A percentile compares a stretch with the other conserved stretches of the same genome.
Conservation (phyloP, 2,113 vertebrate species). For the Bubalus kerabau region DNA sequence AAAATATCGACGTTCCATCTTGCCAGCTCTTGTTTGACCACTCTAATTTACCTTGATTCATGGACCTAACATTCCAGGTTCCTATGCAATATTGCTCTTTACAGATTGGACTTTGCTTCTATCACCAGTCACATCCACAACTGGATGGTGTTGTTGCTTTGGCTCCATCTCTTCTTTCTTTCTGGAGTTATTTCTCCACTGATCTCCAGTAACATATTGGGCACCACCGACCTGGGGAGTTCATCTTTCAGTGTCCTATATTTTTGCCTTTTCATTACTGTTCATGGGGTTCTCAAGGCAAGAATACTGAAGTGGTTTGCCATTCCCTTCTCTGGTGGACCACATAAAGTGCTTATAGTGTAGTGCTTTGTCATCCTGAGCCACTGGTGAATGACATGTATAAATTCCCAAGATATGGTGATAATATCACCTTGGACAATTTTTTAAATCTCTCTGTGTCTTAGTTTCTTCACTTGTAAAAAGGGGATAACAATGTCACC, state of each 20-base stretch:
- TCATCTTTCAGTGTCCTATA: neutral
- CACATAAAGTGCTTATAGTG: neutral
- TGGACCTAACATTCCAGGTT: neutral
- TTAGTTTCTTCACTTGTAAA: neutral
- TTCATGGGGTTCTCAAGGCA: neutral
- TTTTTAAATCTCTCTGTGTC: neutral
- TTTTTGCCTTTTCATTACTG: neutral
- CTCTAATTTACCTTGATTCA: neutral
- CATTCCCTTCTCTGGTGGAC: neutral
- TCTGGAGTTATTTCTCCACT: neutral
- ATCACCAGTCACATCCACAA: neutral
- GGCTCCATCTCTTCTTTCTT: neutral
- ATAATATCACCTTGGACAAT: neutral
- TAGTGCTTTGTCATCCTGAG: neutral
- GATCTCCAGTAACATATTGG: neutral
- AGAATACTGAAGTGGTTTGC: neutral
- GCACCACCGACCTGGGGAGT: neutral
- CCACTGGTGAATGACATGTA: neutral
- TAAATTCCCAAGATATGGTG: neutral
- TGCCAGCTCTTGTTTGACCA: neutral
- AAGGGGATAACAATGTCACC: neutral
- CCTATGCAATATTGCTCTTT: neutral
- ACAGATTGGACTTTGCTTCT: neutral
- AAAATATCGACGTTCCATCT: neutral
- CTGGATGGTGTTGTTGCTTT: neutral